Evolutionary conservation across 1,140 invertebrate genomes (phyloP), one percentile per base, ranked within the genome.

Genomic region (Lasaia peninsularis): DNA sequence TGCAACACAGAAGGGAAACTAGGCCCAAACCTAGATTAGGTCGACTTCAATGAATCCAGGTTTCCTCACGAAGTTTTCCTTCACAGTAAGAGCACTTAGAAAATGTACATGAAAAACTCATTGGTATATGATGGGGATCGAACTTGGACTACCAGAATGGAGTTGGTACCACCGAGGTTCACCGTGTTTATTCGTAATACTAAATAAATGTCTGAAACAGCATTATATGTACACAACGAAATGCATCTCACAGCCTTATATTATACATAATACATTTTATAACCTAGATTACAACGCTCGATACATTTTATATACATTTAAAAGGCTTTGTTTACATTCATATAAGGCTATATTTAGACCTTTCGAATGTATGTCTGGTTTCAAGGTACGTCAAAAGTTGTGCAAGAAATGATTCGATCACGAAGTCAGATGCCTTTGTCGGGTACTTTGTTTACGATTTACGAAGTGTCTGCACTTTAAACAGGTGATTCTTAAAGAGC

Each of bases 311-410:
- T 44, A 44, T 28, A 28, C 24, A 28, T 28, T 28, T 28, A 6
- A 28, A 44, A 44, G 40, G 40, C 40, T 44, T 44, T 44, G 40
- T 44, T 44, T 44, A 44, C 40, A 44, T 44, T 44, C 40, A 44
- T 44, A 44, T 44, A 44, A 44, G 40, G 40, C 40, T 44, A 44
- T 44, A 44, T 14, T 44, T 20, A 44, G 40, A 44, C 40, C 40
- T 44, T 44, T 44, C 40, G 40, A 44, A 44, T 44, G 40, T 44
- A 44, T 44, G 40, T 44, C 40, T 44, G 40, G 40, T 44, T 44
- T 44, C 40, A 44, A 44, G 40, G 40, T 18, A 44, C 40, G 40
- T 20, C 40, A 44, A 20, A 20, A 44, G 40, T 44, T 44, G 40
- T 16, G 40, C 14, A 44, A 44, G 11, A 16, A 18, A 16, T 20